Base-by-base conservation (phyloP, 2,888 invertebrate genomes). In the Sicus ferrugineus region DNA sequence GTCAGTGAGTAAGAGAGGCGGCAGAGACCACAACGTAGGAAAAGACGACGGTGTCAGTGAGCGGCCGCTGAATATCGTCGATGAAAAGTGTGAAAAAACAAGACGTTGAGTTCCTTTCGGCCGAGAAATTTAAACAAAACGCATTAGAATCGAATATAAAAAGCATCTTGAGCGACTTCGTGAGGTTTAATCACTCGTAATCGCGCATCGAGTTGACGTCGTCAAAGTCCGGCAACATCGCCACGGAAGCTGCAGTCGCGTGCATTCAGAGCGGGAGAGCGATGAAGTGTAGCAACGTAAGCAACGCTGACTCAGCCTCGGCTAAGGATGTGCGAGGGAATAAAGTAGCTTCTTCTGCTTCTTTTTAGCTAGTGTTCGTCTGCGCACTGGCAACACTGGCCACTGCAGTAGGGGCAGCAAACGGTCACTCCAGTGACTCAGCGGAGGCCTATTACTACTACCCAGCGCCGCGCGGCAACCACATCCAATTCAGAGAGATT, bases 111-210 rank as follows among this genome's bases (percentile, higher is more conserved):
- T 3, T n/a, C 23, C 52, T 4, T 42, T 42, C n/a, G 5, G n/a
- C 16, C 42, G 42, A 42, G n/a, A 3, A 4, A 42, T 42, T 42
- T 42, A 7, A 4, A 16, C 42, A 42, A n/a, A 42, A 42, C 14
- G n/a, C 42, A 42, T 42, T 42, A n/a, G n/a, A 42, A 42, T 42
- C 42, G 73, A 75, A 74, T 82, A 82, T 82, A 82, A 82, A 82
- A 83, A 81, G 83, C 83, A 82, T 82, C 82, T 82, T 81, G 77
- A 76, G 76, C 71, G 75, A 73, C 74, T 75, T 76, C 76, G 77
- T 79, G 77, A 81, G 79, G 82, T 82, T 82, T 82, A 82, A 83
- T 82, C 83, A 82, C 77, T 77, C 73, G 75, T 76, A 76, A 77
- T 76, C 81, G 83, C 83, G 81, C 75, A 77, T 75, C 67, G 73